A percentile compares a stretch with the other conserved stretches of the same genome.
Conservation (phyloP, 2,888 invertebrate genomes). For the Athalia cordata region DNA sequence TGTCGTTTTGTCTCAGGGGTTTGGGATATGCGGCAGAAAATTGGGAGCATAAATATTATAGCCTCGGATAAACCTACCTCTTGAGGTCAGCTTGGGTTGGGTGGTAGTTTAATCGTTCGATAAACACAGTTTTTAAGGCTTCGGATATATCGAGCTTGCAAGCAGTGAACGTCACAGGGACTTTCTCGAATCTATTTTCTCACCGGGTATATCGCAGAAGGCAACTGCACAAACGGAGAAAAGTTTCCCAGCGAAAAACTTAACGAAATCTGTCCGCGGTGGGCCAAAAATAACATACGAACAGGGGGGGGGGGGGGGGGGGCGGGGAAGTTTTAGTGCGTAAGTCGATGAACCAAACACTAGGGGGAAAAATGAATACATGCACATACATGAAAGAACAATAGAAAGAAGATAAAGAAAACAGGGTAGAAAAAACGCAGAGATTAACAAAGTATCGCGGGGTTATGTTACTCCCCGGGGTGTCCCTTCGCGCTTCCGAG, state of each 20-base stretch:
- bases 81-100: too few species aligned
- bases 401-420: neutral
- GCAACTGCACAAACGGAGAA: neutral
- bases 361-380: too few species aligned
- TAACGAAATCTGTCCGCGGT: too few species aligned
- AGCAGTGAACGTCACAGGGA: neutral
- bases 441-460: constrained; percentile 34
- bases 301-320: too few species aligned
- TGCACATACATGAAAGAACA: neutral
- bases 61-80: too few species aligned
- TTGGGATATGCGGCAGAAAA: too few species aligned
- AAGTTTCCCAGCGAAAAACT: neutral
- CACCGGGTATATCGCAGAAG: neutral
- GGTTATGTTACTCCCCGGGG: constrained; percentile 29
- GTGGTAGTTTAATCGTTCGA: constrained; percentile 10
- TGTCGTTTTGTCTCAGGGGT: too few species aligned
- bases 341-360: too few species aligned
- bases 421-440: neutral
- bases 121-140: constrained; percentile 16
- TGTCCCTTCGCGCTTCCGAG: neutral
- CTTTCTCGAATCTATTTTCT: neutral
- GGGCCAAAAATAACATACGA: too few species aligned
- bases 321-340: too few species aligned
- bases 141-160: neutral
- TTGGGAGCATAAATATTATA: too few species aligned